phyloP scores from a whole-genome alignment of 1,140 invertebrate genomes.

The Drosophila serrata region DNA sequence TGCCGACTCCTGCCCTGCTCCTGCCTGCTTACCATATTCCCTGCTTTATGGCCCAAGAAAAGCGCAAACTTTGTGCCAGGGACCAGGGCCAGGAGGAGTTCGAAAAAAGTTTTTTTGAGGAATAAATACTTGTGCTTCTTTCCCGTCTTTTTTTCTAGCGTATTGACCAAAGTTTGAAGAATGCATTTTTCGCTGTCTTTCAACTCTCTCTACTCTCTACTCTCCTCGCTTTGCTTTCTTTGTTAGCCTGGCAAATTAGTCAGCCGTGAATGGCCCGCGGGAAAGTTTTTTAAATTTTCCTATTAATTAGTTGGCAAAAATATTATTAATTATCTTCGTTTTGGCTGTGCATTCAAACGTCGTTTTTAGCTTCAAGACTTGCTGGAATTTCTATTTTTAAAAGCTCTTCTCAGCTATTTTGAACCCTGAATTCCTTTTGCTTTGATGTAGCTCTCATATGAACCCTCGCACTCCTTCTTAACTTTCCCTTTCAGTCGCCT shows the following conservation, averaged over 20 bases:
- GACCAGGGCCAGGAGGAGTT: conserved; percentile 31
- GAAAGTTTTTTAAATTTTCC: conserved; percentile 43
- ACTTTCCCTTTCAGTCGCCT: conserved; percentile 8
- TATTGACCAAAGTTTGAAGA: conserved; percentile 71
- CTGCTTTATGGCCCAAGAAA: conserved; percentile 74
- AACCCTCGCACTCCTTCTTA: neutral
- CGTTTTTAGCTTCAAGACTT: neutral
- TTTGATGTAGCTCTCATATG: conserved; percentile 60
- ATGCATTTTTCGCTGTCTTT: conserved; percentile 60
- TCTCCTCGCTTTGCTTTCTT: conserved; percentile 18
- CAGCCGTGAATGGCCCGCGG: conserved; percentile 54
- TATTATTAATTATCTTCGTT: conserved; percentile 49
- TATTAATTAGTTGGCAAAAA: conserved; percentile 70
- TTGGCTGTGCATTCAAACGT: neutral
- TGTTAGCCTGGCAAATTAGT: conserved; percentile 75
- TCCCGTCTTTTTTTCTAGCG: conserved; percentile 26
- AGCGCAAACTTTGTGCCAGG: conserved; percentile 64
- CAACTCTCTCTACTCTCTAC: too few species aligned
- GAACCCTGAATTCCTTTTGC: conserved; percentile 27
- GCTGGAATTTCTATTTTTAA: conserved; percentile 14
- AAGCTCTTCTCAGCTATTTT: neutral
- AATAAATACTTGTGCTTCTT: conserved; percentile 39
- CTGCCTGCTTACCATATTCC: conserved; percentile 14
- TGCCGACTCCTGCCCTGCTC: neutral
- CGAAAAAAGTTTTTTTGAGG: conserved; percentile 32